These are phyloP conservation scores for Acrocephalus kingi DNA, from an alignment of 2,113 vertebrate genomes.

Conservation along the genomic window DNA sequence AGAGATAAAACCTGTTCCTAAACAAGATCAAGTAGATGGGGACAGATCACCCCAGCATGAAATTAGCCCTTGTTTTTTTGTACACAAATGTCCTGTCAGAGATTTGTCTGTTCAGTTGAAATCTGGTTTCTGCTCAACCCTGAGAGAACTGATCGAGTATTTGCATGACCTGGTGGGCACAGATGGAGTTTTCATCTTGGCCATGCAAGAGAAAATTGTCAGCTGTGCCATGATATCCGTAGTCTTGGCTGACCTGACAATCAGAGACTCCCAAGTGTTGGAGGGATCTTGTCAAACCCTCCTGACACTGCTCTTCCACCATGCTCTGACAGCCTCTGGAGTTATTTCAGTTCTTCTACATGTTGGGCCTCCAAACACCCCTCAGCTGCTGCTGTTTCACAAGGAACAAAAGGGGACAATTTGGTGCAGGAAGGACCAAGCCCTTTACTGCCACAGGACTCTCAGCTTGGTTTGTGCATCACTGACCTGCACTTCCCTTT, in stretches of 20 bases:
- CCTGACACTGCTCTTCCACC: background rate
- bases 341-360: background rate
- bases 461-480: background rate
- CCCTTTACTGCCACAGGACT: background rate
- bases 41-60: background rate
- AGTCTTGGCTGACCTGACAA: background rate
- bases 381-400: background rate
- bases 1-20: background rate
- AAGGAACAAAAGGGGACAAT: background rate
- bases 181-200: background rate
- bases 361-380: background rate
- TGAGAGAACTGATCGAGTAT: background rate
- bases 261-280: background rate
- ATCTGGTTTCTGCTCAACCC: background rate
- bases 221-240: accelerated
- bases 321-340: background rate
- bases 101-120: background rate
- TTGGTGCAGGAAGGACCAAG: background rate
- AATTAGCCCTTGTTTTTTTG: background rate
- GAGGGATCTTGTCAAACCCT: background rate
- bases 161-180: background rate
- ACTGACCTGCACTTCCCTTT: background rate
- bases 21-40: background rate
- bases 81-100: background rate
- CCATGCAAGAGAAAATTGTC: background rate